These are phyloP conservation scores for Lysiphlebus fabarum DNA, from an alignment of 1,140 invertebrate genomes.

Conservation along the genomic window DNA sequence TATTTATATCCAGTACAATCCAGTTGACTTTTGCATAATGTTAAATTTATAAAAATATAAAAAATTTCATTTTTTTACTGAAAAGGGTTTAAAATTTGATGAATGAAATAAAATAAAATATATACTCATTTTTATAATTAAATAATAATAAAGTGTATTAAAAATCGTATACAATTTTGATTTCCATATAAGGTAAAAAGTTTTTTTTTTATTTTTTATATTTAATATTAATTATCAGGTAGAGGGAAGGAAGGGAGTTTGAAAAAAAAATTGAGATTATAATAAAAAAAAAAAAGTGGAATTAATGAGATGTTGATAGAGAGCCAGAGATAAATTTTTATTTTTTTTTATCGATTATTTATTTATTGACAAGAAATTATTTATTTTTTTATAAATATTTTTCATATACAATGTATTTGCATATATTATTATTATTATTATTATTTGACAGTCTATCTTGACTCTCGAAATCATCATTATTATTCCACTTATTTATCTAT, in stretches of 20 bases:
- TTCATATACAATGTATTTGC: not conserved
- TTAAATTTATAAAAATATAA: not conserved
- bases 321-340: slow-evolving; percentile 4
- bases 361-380: not conserved
- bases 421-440: too few relatives aligned
- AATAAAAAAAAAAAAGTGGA: not conserved
- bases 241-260: not conserved
- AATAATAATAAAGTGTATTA: slow-evolving; percentile 56
- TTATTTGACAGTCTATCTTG: too few relatives aligned
- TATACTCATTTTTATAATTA: slow-evolving; percentile 31
- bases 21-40: not conserved
- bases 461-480: not conserved
- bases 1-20: not conserved
- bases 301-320: not conserved
- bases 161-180: slow-evolving; percentile 55
- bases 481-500: not conserved
- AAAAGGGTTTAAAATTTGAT: slow-evolving; percentile 1
- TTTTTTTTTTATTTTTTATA: not conserved
- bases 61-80: not conserved
- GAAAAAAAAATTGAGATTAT: too few relatives aligned
- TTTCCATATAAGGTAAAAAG: slow-evolving; percentile 36
- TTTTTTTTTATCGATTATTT: slow-evolving; percentile 1
- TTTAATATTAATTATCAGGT: slow-evolving; percentile 2
- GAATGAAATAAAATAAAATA: slow-evolving; percentile 12
- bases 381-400: slow-evolving; percentile 5